Evolutionary conservation across 2,888 invertebrate species (phyloP).

Genomic region (Petrolisthes cinctipes): DNA sequence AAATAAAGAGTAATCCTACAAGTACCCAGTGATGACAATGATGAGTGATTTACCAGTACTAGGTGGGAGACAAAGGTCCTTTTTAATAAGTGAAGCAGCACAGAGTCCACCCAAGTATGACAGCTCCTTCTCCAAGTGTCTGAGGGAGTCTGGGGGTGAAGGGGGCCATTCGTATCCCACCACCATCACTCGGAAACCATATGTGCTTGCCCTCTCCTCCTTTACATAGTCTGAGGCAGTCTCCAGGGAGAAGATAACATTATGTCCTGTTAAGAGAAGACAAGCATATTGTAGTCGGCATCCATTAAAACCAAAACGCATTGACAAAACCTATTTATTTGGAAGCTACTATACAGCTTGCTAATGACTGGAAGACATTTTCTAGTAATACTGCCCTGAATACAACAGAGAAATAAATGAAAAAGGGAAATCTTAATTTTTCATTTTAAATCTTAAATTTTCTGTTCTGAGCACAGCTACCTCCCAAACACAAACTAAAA

Average conservation of each 20-base stretch:
- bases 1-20: no score
- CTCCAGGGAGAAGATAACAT: constrained; percentile 94
- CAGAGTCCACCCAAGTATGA: constrained; percentile 92
- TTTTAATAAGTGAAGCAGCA: constrained; percentile 88
- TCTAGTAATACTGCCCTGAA: neutral
- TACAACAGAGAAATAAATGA: neutral
- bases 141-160: constrained; percentile 73
- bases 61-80: constrained; percentile 79
- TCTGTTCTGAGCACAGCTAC: no score
- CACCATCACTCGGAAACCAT: constrained; percentile 88
- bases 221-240: constrained; percentile 95
- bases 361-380: neutral
- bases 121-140: constrained; percentile 88
- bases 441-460: no score
- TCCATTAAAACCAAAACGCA: no score
- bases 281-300: neutral
- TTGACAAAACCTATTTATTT: no score
- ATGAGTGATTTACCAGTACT: constrained; percentile 47
- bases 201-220: constrained; percentile 85
- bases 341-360: no score
- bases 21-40: no score
- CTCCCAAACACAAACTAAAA: no score
- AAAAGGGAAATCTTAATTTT: no score
- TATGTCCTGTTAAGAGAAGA: constrained; percentile 77
- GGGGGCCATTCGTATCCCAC: constrained; percentile 76